These are phyloP conservation scores for Drosophila yooni DNA, from an alignment of 2,888 invertebrate genomes.

Conservation along the genomic window DNA sequence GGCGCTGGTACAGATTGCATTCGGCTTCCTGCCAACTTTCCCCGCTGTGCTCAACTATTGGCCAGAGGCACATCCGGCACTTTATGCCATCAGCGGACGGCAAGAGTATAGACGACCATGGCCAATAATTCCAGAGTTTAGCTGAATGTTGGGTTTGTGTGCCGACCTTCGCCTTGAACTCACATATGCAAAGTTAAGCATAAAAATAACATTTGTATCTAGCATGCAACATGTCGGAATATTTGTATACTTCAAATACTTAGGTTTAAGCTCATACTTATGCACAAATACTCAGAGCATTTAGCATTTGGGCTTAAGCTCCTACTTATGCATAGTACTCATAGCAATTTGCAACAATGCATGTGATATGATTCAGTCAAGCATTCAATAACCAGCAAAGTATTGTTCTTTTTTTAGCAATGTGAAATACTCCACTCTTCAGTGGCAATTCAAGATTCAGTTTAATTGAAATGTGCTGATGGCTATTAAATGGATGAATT, in stretches of 20 bases:
- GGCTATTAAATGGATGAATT: neutral
- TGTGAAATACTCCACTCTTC: neutral
- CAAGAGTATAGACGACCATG: slow-evolving; percentile 22
- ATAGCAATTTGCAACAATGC: neutral
- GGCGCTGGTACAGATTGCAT: slow-evolving; percentile 27
- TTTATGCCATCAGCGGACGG: slow-evolving; percentile 6
- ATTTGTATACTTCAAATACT: neutral
- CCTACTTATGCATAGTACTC: neutral
- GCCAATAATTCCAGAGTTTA: slow-evolving; percentile 39
- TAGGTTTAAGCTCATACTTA: neutral
- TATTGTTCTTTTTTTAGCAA: neutral
- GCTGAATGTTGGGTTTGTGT: slow-evolving; percentile 20
- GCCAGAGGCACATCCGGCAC: slow-evolving; percentile 41
- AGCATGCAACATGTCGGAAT: neutral
- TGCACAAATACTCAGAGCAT: neutral
- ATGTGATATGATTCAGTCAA: neutral
- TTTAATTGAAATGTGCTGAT: neutral
- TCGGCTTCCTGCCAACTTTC: slow-evolving; percentile 7
- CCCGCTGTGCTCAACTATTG: slow-evolving; percentile 9
- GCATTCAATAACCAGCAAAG: neutral
- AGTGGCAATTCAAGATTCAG: neutral
- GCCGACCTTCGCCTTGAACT: slow-evolving; percentile 1
- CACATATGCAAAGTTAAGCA: neutral
- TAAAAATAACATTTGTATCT: neutral
- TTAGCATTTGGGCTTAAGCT: neutral